Percentiles rank a stretch among this genome's conserved stretches.
Evolutionary conservation across 2,888 invertebrate species (phyloP).

Genomic region (Rhagonycha lutea): DNA sequence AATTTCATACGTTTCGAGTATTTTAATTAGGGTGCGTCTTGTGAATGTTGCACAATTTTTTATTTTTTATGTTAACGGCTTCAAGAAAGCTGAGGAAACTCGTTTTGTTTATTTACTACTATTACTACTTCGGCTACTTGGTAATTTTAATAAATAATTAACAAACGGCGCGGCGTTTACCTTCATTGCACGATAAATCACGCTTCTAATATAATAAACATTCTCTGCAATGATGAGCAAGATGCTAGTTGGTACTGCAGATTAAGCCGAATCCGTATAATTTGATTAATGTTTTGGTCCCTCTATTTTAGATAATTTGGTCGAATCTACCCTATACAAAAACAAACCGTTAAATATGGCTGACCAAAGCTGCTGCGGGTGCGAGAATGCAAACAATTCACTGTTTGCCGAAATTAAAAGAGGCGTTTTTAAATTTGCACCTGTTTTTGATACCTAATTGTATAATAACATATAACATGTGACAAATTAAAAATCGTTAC

Average conservation of each 20-base stretch:
- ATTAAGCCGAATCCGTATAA: constrained; percentile 47
- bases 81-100: not conserved
- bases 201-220: constrained; percentile 43
- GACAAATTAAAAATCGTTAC: constrained; percentile 12
- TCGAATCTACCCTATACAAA: constrained; percentile 27
- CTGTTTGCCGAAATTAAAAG: constrained; percentile 30
- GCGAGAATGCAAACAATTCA: constrained; percentile 13
- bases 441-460: constrained; percentile 13
- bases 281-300: constrained; percentile 46
- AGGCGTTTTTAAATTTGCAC: constrained; percentile 28
- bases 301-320: constrained; percentile 41
- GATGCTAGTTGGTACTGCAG: constrained; percentile 42
- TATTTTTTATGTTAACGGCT: not conserved
- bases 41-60: constrained; percentile 2
- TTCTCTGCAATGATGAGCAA: constrained; percentile 41
- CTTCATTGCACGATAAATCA: constrained; percentile 41
- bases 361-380: constrained; percentile 29
- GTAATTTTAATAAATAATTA: constrained; percentile 39
- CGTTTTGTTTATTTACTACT: not conserved
- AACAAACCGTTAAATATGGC: constrained; percentile 36
- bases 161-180: constrained; percentile 37
- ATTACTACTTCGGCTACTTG: constrained; percentile 5
- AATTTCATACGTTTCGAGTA: constrained; percentile 21
- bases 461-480: not conserved
- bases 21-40: constrained; percentile 25